Base-by-base conservation (phyloP, 2,113 vertebrate genomes). In the Isurus oxyrinchus region DNA sequence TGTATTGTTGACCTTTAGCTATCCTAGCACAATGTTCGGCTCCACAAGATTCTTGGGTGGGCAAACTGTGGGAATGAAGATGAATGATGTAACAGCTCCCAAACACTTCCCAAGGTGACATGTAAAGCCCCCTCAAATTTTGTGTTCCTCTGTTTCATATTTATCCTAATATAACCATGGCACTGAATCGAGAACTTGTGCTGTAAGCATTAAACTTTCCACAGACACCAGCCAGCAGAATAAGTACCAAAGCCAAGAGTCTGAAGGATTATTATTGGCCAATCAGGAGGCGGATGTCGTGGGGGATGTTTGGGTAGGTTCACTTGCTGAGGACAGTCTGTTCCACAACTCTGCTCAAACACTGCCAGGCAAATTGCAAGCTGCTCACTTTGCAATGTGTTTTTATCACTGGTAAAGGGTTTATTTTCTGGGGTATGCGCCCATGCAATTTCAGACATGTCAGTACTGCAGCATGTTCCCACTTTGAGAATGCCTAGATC, bases 141-240 rank as follows among this genome's bases (percentile, higher is more conserved):
- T 61, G n/a, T 40, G 21, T 40, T 93, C 35, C 35, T 94, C 59
- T 40, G 59, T 59, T 94, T 94, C 59, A 93, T n/a, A 40, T n/a
- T 94, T 63, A 40, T 94, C 90, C 90, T 94, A 66, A 94, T 63
- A 94, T 63, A 94, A 66, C 16, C 59, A 94, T n/a, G 10, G 59
- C 90, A 63, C 35, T 40, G 90, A 94, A 40, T 35, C 16, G 88
- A 40, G 35, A 63, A 94, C n/a, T 63, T 94, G 59, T 40, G 35
- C 35, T 63, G 16, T 63, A 63, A 94, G 35, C 90, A 63, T 66
- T 94, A 94, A 63, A 94, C n/a, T 94, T 94, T 94, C 90, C 90
- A 94, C 59, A 63, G 90, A 40, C 90, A 35, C 13, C 35, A 63
- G 59, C 59, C 35, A 94, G 90, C 59, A 40, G 31, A 94, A 63